These are phyloP conservation scores for Matsumurasca onukii DNA, from an alignment of 1,140 invertebrate genomes.

Conservation along the genomic window DNA sequence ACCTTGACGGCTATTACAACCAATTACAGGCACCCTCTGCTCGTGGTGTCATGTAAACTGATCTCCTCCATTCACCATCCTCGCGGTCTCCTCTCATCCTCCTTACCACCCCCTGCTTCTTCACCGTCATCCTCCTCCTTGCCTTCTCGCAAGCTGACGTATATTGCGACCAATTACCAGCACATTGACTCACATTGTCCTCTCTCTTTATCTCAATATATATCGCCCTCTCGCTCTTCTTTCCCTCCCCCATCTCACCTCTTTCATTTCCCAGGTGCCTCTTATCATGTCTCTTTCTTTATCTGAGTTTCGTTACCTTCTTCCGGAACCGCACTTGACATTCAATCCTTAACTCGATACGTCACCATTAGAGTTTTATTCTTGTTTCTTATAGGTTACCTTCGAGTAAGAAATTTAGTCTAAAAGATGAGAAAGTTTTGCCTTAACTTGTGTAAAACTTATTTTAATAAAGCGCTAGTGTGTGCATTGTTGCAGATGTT, in stretches of 20 bases:
- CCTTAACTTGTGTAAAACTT: too few species aligned
- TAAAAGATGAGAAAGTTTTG: too few species aligned
- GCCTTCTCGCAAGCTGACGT: neutral
- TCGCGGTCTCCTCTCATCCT: neutral
- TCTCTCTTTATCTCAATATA: too few species aligned
- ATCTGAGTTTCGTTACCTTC: too few species aligned
- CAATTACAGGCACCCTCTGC: conserved; percentile 17
- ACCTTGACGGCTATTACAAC: conserved; percentile 26
- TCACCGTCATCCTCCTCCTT: neutral
- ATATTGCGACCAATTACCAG: neutral
- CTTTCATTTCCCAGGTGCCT: neutral
- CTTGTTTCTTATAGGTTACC: too few species aligned
- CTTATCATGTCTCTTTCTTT: too few species aligned
- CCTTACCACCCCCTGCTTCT: neutral
- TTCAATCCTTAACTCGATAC: too few species aligned
- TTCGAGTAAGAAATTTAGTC: too few species aligned
- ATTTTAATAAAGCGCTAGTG: too few species aligned
- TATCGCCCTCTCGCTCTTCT: neutral
- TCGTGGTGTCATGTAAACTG: conserved; percentile 7
- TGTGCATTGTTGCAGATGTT: too few species aligned
- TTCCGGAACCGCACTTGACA: too few species aligned
- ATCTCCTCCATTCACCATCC: conserved; percentile 2
- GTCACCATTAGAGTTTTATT: too few species aligned
- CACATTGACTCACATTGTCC: neutral
- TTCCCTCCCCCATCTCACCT: neutral